Base-by-base conservation (phyloP, 92 coral and sea anemone species). In the Phenganax marumi region DNA sequence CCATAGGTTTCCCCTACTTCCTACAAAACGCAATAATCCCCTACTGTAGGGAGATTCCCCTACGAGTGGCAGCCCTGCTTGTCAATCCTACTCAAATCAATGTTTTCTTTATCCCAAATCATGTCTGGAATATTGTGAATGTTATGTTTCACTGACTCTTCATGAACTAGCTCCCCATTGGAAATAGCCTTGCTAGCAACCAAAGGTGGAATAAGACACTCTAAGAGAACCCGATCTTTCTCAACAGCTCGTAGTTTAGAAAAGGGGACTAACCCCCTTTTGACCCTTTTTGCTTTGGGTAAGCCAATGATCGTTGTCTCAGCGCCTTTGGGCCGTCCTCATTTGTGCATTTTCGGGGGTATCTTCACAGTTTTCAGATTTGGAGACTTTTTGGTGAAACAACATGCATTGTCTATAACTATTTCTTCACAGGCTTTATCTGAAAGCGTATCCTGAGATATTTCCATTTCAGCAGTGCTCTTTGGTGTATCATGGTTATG, bases 21-120 rank as follows among this genome's bases (percentile, higher is more conserved):
- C n/a, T n/a, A n/a, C n/a, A n/a, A n/a, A n/a, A n/a, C n/a, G n/a
- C n/a, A n/a, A n/a, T n/a, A n/a, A n/a, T n/a, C n/a, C n/a, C n/a
- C n/a, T n/a, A n/a, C n/a, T n/a, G n/a, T n/a, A n/a, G n/a, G n/a
- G n/a, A n/a, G n/a, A n/a, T n/a, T n/a, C n/a, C n/a, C n/a, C n/a
- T n/a, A n/a, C n/a, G n/a, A n/a, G n/a, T n/a, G n/a, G n/a, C n/a
- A n/a, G n/a, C n/a, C n/a, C n/a, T n/a, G n/a, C 79, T 74, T 74
- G 3, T 74, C 62, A 14, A 74, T 21, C 43, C 79, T 19, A 19
- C 43, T 14, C 4, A 80, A 24, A 81, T 39, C 83, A 17, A 57
- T 60, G 68, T 73, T 83, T 74, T 76, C 81, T 57, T 73, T 87
- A 86, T 81, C 76, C 84, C 73, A 26, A 12, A 83, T 47, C 49